Evolutionary conservation across 2,888 invertebrate species (phyloP).

Genomic region (Scrobipalpa costella): DNA sequence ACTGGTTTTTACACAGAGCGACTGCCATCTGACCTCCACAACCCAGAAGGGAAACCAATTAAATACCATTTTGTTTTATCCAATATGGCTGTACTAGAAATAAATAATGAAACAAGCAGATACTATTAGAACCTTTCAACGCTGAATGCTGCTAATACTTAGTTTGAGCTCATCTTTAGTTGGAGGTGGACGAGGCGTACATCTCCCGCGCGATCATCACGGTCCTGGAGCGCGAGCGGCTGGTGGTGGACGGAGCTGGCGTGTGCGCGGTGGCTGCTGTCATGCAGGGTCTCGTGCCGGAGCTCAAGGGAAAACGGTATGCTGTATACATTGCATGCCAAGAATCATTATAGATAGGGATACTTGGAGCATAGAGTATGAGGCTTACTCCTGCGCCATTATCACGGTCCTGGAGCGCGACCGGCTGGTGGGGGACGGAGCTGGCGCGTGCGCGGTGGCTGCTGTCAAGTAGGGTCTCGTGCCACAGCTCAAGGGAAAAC

Average conservation of each 20-base stretch:
- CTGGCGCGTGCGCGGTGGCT: constrained; percentile 88
- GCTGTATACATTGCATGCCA: too few species aligned
- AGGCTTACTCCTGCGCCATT: constrained; percentile 84
- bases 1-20: too few species aligned
- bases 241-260: constrained; percentile 91
- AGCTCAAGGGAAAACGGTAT: constrained; percentile 87
- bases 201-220: constrained; percentile 86
- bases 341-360: too few species aligned
- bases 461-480: constrained; percentile 87
- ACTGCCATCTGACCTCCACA: too few species aligned
- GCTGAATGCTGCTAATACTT: constrained; percentile 23
- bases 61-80: too few species aligned
- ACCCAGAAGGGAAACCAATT: too few species aligned
- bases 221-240: constrained; percentile 86
- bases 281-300: constrained; percentile 86
- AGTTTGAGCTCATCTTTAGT: constrained; percentile 48
- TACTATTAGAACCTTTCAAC: too few species aligned
- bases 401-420: constrained; percentile 86
- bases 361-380: constrained; percentile 85
- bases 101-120: too few species aligned
- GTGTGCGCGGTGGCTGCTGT: constrained; percentile 89
- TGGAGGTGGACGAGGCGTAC: constrained; percentile 84
- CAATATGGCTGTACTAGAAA: too few species aligned
- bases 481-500: constrained; percentile 88
- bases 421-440: constrained; percentile 90